These are phyloP conservation scores for Brachyistius frenatus DNA, from an alignment of 2,113 vertebrate genomes.

Conservation along the genomic window DNA sequence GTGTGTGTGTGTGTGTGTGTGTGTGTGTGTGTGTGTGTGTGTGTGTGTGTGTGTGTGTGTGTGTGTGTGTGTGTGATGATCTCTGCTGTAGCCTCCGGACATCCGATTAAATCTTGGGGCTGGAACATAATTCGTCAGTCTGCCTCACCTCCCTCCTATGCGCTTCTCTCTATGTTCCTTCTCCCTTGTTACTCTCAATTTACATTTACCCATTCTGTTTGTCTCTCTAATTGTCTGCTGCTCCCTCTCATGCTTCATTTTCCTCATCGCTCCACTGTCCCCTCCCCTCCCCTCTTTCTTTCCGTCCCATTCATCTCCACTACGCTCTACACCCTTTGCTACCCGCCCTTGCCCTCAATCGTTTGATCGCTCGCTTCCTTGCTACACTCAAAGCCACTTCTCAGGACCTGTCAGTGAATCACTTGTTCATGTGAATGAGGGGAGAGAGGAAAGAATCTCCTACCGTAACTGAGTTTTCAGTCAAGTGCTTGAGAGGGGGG, in stretches of 20 bases:
- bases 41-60: no score
- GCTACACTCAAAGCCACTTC: slow-evolving; percentile 41
- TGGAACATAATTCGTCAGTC: slow-evolving; percentile 44
- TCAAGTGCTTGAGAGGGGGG: slow-evolving; percentile 27
- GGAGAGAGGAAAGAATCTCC: slow-evolving; percentile 20
- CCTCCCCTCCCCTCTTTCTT: slow-evolving; percentile 16
- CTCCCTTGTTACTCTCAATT: slow-evolving; percentile 43
- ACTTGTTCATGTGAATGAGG: slow-evolving; percentile 32
- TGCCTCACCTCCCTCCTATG: neutral
- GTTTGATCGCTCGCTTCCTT: slow-evolving; percentile 41
- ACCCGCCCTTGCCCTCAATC: slow-evolving; percentile 17
- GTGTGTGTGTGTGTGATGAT: slow-evolving; percentile 36
- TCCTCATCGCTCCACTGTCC: slow-evolving; percentile 6
- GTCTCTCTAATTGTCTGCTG: slow-evolving; percentile 49
- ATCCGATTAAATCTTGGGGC: slow-evolving; percentile 51
- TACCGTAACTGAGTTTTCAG: slow-evolving; percentile 29
- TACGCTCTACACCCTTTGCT: slow-evolving; percentile 27
- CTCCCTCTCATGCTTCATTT: slow-evolving; percentile 38
- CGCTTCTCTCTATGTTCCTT: slow-evolving; percentile 6
- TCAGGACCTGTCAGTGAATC: slow-evolving; percentile 49
- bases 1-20: no score
- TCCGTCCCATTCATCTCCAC: slow-evolving; percentile 30
- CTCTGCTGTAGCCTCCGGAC: slow-evolving; percentile 47
- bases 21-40: no score
- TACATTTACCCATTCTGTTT: slow-evolving; percentile 54